Evolutionary conservation across 2,113 vertebrate genomes (phyloP).

Genomic region (Myotis yumanensis): DNA sequence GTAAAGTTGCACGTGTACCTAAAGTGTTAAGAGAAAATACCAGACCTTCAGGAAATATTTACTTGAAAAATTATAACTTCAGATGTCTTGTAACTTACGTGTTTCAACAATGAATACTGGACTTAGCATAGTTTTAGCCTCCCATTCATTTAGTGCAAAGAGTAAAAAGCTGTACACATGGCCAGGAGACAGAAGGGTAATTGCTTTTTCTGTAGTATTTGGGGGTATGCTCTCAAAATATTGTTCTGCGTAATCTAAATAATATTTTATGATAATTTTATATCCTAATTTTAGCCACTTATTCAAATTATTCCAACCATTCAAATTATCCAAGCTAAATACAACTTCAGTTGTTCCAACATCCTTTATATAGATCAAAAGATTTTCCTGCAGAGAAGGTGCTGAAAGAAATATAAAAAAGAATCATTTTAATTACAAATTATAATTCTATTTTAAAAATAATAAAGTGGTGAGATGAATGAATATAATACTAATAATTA

Average conservation of each 20-base stretch:
- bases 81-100: constrained; percentile 84
- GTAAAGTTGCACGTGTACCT: not conserved
- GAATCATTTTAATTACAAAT: constrained; percentile 7
- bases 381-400: constrained; percentile 74
- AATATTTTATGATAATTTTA: constrained; percentile 85
- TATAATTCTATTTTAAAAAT: constrained; percentile 34
- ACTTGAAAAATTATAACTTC: not conserved
- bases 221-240: constrained; percentile 74
- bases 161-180: constrained; percentile 87
- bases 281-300: constrained; percentile 76
- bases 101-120: constrained; percentile 84
- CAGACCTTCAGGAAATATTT: not conserved
- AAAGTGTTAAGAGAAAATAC: not conserved
- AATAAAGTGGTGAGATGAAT: not conserved
- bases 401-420: constrained; percentile 76
- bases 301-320: constrained; percentile 80
- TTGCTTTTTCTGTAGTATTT: constrained; percentile 78
- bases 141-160: constrained; percentile 80
- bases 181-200: constrained; percentile 86
- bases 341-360: constrained; percentile 86
- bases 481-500: constrained; percentile 80
- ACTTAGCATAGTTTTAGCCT: constrained; percentile 84
- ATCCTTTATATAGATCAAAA: constrained; percentile 79
- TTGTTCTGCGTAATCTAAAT: constrained; percentile 73
- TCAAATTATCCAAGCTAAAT: constrained; percentile 85